These are phyloP conservation scores for Adelges cooleyi DNA, from an alignment of 1,140 invertebrate genomes.

Conservation along the genomic window DNA sequence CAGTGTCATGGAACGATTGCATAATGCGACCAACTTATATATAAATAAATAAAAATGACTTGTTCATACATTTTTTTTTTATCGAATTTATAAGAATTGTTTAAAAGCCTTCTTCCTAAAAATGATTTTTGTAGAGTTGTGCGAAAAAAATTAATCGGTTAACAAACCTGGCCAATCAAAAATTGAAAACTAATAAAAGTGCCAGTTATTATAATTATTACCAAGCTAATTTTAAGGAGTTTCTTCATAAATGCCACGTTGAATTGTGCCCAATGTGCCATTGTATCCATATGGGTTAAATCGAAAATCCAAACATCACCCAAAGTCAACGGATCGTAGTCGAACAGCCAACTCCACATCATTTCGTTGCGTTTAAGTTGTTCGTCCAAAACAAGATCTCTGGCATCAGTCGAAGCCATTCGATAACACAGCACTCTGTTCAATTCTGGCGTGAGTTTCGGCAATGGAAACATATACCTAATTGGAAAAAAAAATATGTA, in stretches of 20 bases:
- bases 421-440: constrained; percentile 4
- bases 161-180: no score
- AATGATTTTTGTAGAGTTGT: no score
- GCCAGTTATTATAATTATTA: no score
- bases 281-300: neutral
- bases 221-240: constrained; percentile 15
- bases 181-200: no score
- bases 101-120: no score
- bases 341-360: constrained; percentile 17
- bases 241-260: constrained; percentile 16
- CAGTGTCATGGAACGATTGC: no score
- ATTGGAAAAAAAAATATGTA: no score
- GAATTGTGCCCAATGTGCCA: constrained; percentile 1
- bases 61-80: no score
- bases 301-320: constrained; percentile 9
- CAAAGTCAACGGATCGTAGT: neutral
- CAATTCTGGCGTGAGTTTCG: neutral
- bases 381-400: neutral
- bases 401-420: neutral
- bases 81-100: no score
- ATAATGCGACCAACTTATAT: no score
- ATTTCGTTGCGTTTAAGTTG: constrained; percentile 8
- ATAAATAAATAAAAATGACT: no score
- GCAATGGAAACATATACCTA: constrained; percentile 8
- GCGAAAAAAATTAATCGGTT: no score